Conservation (phyloP, 1,140 invertebrate species). For the Frieseomelitta varia region DNA sequence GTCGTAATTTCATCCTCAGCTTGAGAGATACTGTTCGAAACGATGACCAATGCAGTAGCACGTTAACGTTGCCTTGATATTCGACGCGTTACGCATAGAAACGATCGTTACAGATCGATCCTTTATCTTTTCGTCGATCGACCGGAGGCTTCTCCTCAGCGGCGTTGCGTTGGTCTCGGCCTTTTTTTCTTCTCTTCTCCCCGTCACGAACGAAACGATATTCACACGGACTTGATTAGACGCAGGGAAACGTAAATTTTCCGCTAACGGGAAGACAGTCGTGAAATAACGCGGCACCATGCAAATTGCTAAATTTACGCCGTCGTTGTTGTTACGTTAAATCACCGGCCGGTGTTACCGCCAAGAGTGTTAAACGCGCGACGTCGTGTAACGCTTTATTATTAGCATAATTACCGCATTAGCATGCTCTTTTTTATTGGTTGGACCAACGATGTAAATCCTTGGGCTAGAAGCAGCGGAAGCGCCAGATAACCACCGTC, state of each 20-base stretch:
- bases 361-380: constrained; percentile 20
- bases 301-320: constrained; percentile 53
- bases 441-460: constrained; percentile 4
- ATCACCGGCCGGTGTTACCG: neutral
- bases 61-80: constrained; percentile 13
- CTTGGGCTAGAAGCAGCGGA: neutral
- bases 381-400: constrained; percentile 40
- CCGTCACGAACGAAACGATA: constrained; percentile 8
- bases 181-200: neutral
- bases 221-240: constrained; percentile 37
- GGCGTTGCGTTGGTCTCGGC: neutral
- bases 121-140: constrained; percentile 35
- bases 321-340: constrained; percentile 40
- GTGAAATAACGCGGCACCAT: constrained; percentile 40
- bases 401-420: constrained; percentile 47
- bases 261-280: constrained; percentile 14
- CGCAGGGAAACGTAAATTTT: constrained; percentile 10
- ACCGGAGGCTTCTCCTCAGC: neutral
- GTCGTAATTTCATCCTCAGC: too few relatives aligned
- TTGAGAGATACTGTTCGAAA: constrained; percentile 24
- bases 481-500: constrained; percentile 3
- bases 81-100: constrained; percentile 22
- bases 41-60: neutral
- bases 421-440: constrained; percentile 27
- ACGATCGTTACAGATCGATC: constrained; percentile 12